Conservation (phyloP, 2,797 vertebrate genomes). For the Clarias pachynema region DNA sequence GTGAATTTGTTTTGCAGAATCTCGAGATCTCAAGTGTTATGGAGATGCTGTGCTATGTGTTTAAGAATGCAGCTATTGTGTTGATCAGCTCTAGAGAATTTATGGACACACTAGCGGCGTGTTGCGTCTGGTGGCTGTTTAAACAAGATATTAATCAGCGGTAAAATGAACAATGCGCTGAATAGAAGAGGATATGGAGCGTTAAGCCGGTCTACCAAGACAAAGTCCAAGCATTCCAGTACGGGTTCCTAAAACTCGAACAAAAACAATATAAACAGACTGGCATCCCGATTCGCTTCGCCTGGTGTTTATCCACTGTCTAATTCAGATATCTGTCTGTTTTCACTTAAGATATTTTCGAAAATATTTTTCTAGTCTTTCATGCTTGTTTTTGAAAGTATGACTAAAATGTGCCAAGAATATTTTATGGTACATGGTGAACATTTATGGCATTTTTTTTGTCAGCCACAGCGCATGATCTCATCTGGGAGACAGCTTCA, state of each 20-base stretch:
- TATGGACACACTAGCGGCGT: slow-evolving; percentile 72
- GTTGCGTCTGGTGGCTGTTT: slow-evolving; percentile 79
- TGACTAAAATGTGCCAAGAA: not conserved
- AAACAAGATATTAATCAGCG: slow-evolving; percentile 85
- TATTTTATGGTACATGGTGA: not conserved
- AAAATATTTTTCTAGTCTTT: not conserved
- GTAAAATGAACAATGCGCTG: slow-evolving; percentile 76
- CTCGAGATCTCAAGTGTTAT: slow-evolving; percentile 62
- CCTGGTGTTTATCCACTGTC: slow-evolving; percentile 31
- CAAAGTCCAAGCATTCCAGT: slow-evolving; percentile 62
- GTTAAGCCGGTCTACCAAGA: slow-evolving; percentile 67
- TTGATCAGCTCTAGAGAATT: slow-evolving; percentile 80
- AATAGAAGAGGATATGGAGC: slow-evolving; percentile 78
- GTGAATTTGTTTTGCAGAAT: slow-evolving; percentile 68
- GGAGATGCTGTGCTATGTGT: slow-evolving; percentile 68
- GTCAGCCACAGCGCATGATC: not conserved
- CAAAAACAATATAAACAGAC: slow-evolving; percentile 64
- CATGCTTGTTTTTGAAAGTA: not conserved
- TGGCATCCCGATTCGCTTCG: slow-evolving; percentile 48
- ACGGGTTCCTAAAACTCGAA: slow-evolving; percentile 60
- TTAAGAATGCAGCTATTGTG: slow-evolving; percentile 82
- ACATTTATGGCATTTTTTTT: not conserved
- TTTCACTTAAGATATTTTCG: slow-evolving; percentile 11
- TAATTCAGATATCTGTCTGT: slow-evolving; percentile 41
- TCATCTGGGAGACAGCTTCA: not conserved